These are phyloP conservation scores for Chelonia mydas DNA, from an alignment of 2,797 vertebrate genomes.

Conservation along the genomic window DNA sequence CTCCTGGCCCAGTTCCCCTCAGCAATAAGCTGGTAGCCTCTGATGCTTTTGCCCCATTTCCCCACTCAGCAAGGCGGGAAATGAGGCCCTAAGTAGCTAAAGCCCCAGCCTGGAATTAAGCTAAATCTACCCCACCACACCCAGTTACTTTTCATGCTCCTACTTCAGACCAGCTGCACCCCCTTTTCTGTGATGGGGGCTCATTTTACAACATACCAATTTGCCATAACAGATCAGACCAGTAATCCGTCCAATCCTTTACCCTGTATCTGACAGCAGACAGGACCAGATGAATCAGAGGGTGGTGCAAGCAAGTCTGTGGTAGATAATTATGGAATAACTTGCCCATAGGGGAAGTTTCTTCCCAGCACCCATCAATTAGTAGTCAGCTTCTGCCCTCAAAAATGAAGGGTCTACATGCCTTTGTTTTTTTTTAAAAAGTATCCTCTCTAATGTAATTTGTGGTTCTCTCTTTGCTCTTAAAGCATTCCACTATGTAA, in stretches of 20 bases:
- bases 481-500: background rate
- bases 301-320: background rate
- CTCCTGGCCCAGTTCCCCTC: background rate
- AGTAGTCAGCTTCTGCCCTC: background rate
- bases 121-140: background rate
- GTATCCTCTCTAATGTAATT: background rate
- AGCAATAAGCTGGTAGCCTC: background rate
- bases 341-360: background rate
- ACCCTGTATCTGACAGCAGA: background rate
- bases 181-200: background rate
- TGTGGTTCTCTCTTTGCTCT: background rate
- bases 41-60: background rate
- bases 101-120: background rate
- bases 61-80: background rate
- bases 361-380: background rate
- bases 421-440: background rate
- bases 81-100: background rate
- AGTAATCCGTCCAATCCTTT: background rate
- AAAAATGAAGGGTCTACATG: background rate
- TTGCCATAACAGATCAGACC: background rate
- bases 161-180: background rate
- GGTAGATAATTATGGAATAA: background rate
- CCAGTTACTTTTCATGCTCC: background rate
- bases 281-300: background rate
- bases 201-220: background rate